Evolutionary conservation across 2,113 vertebrate genomes (phyloP), one percentile per base, ranked within the genome.

Genomic region (Lipotes vexillifer): DNA sequence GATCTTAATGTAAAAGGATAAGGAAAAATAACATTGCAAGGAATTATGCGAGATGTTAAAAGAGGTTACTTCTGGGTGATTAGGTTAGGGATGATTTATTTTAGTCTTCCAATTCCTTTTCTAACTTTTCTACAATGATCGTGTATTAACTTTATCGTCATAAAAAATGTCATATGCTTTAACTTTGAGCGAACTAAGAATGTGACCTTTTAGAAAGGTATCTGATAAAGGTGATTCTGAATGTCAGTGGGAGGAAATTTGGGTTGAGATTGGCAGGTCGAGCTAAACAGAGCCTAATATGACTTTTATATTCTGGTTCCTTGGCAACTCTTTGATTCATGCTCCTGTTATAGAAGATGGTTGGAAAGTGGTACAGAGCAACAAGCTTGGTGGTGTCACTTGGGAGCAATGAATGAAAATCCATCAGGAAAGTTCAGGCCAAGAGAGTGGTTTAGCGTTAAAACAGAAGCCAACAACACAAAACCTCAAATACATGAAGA

Each of bases 221-320:
- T 75, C 55, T 74, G 86, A 84, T 93, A 87, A 97, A 97, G 92
- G 82, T 96, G 96, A 90, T 90, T 78, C 81, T 95, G 90, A 97
- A 96, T 86, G 49, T 96, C 93, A 95, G 87, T 93, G 84, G 95
- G 93, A 97, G 94, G 80, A 95, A 94, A 95, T 88, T 72, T 57
- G 21, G 4, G n/a, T 52, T 93, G 68, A 97, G 93, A 96, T 80
- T 97, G 93, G 89, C 93, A 97, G 87, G 49, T 52, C 12, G 29
- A 81, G n/a, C 65, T 87, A 38, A 97, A 83, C 44, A 82, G 41
- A 95, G 55, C 49, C 83, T 95, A 75, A 88, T 90, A 81, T 49
- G 93, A 85, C 83, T 97, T 97, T 94, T 83, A 61, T 96, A 74
- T 93, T 89, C 77, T 29, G n/a, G 36, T 92, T 96, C 25, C 80